A percentile compares a stretch with the other conserved stretches of the same genome.
Conservation (phyloP, 2,888 invertebrate species). For the Cataglyphis albicans region DNA sequence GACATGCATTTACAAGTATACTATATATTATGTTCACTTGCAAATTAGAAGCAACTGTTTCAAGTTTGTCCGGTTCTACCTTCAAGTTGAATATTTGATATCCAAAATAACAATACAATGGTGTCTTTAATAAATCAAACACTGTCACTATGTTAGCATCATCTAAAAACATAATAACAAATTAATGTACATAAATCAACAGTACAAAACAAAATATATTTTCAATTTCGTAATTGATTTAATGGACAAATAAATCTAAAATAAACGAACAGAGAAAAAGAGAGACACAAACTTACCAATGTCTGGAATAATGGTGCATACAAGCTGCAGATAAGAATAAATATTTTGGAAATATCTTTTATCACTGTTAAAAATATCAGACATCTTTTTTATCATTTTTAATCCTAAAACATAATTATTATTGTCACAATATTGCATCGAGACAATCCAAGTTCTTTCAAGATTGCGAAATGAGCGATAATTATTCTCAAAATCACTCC, state of each 20-base stretch:
- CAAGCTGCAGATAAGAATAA: conserved; percentile 75
- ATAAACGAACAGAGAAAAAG: neutral
- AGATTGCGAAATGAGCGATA: conserved; percentile 63
- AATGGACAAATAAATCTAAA: neutral
- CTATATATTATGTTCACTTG: conserved; percentile 92
- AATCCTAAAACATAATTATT: conserved; percentile 60
- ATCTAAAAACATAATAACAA: conserved; percentile 55
- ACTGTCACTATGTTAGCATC: conserved; percentile 60
- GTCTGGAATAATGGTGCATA: conserved; percentile 76
- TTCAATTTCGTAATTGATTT: neutral
- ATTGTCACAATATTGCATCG: conserved; percentile 42
- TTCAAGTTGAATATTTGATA: conserved; percentile 89
- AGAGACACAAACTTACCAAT: conserved; percentile 40
- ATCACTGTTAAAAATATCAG: conserved; percentile 68
- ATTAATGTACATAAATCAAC: conserved; percentile 3
- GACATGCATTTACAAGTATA: conserved; percentile 91
- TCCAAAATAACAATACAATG: conserved; percentile 80
- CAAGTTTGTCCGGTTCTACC: conserved; percentile 90
- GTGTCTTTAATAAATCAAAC: conserved; percentile 64
- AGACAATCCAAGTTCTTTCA: conserved; percentile 47
- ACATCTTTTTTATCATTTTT: conserved; percentile 71
- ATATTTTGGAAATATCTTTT: conserved; percentile 76
- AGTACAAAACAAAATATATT: neutral
- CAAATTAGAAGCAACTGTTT: conserved; percentile 89
- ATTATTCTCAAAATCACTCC: conserved; percentile 73